phyloP scores from a whole-genome alignment of 2,888 invertebrate genomes.

The Drosophila prostipennis region DNA sequence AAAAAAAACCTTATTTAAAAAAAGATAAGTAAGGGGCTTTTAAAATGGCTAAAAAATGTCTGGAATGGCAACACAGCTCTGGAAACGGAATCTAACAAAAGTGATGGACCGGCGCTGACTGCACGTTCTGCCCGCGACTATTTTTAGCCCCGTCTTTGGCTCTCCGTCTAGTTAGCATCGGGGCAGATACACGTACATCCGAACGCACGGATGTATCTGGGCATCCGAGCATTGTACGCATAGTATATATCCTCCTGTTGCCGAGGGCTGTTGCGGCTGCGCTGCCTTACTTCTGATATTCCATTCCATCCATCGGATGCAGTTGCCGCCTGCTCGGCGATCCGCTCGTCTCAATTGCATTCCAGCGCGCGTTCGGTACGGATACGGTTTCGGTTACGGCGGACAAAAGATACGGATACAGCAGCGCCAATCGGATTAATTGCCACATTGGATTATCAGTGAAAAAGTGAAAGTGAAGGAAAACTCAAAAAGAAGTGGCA shows the following conservation, averaged over 20 bases:
- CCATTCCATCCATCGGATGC: constrained; percentile 37
- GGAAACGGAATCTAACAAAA: constrained; percentile 64
- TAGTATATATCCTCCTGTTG: constrained; percentile 38
- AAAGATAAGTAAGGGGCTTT: too few relatives aligned
- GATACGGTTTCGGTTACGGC: constrained; percentile 50
- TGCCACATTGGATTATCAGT: constrained; percentile 70
- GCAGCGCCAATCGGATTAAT: constrained; percentile 20
- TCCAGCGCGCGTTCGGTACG: constrained; percentile 76
- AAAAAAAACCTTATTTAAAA: too few relatives aligned
- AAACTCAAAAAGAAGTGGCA: constrained; percentile 3
- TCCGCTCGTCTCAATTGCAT: constrained; percentile 73
- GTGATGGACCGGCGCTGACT: constrained; percentile 55
- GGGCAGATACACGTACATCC: constrained; percentile 43
- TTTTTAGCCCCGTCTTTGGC: constrained; percentile 58
- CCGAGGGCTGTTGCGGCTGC: constrained; percentile 62
- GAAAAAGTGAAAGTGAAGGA: constrained; percentile 38
- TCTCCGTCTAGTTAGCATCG: constrained; percentile 71
- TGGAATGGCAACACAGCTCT: neutral
- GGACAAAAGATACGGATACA: constrained; percentile 29
- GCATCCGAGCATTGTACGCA: neutral
- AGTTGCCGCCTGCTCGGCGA: constrained; percentile 37
- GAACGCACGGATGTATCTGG: constrained; percentile 30
- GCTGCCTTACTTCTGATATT: constrained; percentile 29
- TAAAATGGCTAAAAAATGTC: constrained; percentile 9
- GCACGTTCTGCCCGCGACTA: constrained; percentile 58